Percentiles rank a stretch among this genome's conserved stretches.
These are phyloP conservation scores for Drosophila prolongata DNA, from an alignment of 2,888 invertebrate species.

Conservation along the genomic window DNA sequence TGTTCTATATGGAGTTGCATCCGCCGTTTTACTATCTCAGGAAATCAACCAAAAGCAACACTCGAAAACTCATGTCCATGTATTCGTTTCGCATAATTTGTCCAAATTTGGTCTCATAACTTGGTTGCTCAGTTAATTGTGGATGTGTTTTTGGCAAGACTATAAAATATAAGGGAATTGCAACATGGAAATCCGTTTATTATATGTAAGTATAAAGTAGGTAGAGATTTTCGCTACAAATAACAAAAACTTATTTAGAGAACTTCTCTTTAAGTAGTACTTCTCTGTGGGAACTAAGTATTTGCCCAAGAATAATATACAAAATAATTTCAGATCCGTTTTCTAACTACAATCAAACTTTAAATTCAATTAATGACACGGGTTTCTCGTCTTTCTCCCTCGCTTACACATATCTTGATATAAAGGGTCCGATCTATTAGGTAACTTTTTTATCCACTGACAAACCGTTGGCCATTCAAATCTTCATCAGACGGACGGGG, in stretches of 20 bases:
- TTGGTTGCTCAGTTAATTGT: not conserved
- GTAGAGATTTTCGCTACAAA: no score
- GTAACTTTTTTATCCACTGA: conserved; percentile 23
- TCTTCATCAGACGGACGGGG: conserved; percentile 3
- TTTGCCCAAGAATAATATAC: not conserved
- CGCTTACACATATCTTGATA: not conserved
- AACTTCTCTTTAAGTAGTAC: no score
- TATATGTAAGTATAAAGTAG: no score
- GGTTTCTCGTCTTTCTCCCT: not conserved
- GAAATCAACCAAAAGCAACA: conserved; percentile 30
- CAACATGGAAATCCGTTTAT: conserved; percentile 3
- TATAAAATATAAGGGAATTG: not conserved
- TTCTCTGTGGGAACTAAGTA: not conserved
- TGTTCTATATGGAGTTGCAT: conserved; percentile 64
- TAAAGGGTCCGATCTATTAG: conserved; percentile 15
- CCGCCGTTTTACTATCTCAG: conserved; percentile 55
- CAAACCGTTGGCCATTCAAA: conserved; percentile 35
- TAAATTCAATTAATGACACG: not conserved
- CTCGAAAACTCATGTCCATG: conserved; percentile 14
- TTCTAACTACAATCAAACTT: not conserved
- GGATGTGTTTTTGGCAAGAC: conserved; percentile 6
- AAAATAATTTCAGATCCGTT: no score
- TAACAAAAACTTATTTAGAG: no score
- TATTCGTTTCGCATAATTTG: not conserved
- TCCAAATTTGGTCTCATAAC: conserved; percentile 20